phyloP scores from a whole-genome alignment of 2,888 invertebrate species.

The Mallateleia sp. region DNA sequence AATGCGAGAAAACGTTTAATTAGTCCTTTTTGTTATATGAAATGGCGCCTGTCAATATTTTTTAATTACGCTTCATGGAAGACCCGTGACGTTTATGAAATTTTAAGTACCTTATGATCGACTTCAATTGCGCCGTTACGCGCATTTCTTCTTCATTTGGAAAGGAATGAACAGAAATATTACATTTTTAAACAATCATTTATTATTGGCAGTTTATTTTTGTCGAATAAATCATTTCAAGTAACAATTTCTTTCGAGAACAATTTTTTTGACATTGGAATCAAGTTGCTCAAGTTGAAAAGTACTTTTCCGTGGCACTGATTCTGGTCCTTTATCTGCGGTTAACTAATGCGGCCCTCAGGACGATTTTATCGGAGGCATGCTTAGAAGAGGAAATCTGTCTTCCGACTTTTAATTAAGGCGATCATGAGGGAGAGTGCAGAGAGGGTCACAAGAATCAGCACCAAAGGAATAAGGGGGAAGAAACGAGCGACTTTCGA shows the following conservation, averaged over 20 bases:
- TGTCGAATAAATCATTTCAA: too few species aligned
- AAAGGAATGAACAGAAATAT: too few species aligned
- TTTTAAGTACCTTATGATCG: conserved; percentile 34
- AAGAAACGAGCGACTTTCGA: conserved; percentile 74
- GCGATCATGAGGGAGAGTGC: conserved; percentile 69
- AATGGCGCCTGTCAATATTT: conserved; percentile 67
- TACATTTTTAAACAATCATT: too few species aligned
- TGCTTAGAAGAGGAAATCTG: conserved; percentile 70
- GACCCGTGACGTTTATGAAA: conserved; percentile 9
- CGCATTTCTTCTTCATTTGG: too few species aligned
- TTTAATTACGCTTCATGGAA: conserved; percentile 24
- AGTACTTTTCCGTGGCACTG: background rate
- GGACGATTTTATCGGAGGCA: conserved; percentile 69
- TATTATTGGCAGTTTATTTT: too few species aligned
- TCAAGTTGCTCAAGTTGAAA: background rate
- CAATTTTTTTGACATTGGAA: too few species aligned
- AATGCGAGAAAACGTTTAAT: conserved; percentile 71
- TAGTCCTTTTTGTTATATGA: conserved; percentile 59
- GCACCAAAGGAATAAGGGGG: conserved; percentile 31
- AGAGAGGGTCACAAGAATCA: conserved; percentile 70
- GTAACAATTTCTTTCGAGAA: too few species aligned
- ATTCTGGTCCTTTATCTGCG: conserved; percentile 31
- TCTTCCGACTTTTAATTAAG: conserved; percentile 76
- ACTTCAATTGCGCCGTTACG: background rate
- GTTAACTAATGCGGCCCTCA: conserved; percentile 37